Evolutionary conservation across 2,797 vertebrate species (phyloP).

Genomic region (Sebastes elongatus): DNA sequence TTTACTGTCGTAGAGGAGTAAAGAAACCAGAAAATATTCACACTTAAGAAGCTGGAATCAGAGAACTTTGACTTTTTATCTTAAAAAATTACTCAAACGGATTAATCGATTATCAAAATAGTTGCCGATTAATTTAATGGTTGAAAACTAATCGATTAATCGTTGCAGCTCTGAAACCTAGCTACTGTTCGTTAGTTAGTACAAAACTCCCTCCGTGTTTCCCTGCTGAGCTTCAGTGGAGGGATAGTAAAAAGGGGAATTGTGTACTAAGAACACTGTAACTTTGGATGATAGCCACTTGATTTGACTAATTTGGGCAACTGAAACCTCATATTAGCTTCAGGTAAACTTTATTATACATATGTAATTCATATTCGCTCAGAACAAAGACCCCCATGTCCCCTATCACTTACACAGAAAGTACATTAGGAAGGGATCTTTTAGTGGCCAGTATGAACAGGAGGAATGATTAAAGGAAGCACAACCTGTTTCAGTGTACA

Average conservation of each 20-base stretch:
- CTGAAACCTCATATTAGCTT: not conserved
- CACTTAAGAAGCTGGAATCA: no score
- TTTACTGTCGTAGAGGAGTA: no score
- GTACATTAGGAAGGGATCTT: not conserved
- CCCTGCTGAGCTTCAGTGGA: not conserved
- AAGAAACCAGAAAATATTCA: no score
- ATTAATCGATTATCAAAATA: no score
- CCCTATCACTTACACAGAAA: not conserved
- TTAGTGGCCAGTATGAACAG: not conserved
- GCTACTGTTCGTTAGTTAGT: no score
- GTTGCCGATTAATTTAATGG: no score
- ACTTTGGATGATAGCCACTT: not conserved
- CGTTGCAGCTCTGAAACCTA: no score
- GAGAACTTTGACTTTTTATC: no score
- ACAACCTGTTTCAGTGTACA: not conserved
- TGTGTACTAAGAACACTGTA: not conserved
- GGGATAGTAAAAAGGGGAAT: not conserved
- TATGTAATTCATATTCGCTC: not conserved
- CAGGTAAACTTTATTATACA: not conserved
- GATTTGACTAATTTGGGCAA: not conserved
- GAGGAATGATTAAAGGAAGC: not conserved
- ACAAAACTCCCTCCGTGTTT: no score
- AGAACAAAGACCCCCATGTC: not conserved
- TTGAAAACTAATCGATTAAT: no score
- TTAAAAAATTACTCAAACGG: no score